Conservation (phyloP, 2,797 vertebrate species). For the Sebastes cheni region DNA sequence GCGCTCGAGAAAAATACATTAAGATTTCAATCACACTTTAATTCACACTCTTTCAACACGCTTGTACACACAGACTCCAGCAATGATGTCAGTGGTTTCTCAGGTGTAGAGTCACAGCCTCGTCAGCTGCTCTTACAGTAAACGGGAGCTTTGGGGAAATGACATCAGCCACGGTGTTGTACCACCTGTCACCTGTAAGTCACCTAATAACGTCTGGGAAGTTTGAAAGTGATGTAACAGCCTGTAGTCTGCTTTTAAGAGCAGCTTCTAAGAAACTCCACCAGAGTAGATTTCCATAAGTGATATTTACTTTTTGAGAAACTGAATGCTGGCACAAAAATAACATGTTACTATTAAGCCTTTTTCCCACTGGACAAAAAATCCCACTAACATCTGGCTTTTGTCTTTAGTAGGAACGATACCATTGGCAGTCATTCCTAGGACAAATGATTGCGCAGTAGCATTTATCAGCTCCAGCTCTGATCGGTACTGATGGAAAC, state of each 20-base stretch:
- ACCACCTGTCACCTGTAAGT: constrained; percentile 9
- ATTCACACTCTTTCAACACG: not conserved
- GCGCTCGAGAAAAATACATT: not conserved
- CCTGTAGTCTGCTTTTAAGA: not conserved
- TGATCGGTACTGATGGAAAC: too few relatives aligned
- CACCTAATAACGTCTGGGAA: not conserved
- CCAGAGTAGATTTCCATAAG: not conserved
- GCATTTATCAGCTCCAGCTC: not conserved
- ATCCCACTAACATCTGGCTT: not conserved
- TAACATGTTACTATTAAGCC: not conserved
- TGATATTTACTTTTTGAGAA: not conserved
- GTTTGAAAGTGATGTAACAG: not conserved
- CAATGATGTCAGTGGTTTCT: constrained; percentile 1
- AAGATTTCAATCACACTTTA: not conserved
- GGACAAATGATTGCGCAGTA: too few relatives aligned
- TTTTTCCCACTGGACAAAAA: not conserved
- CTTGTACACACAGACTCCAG: not conserved
- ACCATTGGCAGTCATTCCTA: not conserved
- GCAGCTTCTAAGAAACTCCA: not conserved
- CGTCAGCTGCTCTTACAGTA: constrained; percentile 19
- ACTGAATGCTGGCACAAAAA: not conserved
- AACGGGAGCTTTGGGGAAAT: constrained; percentile 8
- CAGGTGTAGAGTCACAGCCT: constrained; percentile 24
- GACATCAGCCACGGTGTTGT: not conserved
- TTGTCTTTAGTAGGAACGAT: not conserved